Conservation (phyloP, 2,888 invertebrate genomes). For the Colletes collaris region DNA sequence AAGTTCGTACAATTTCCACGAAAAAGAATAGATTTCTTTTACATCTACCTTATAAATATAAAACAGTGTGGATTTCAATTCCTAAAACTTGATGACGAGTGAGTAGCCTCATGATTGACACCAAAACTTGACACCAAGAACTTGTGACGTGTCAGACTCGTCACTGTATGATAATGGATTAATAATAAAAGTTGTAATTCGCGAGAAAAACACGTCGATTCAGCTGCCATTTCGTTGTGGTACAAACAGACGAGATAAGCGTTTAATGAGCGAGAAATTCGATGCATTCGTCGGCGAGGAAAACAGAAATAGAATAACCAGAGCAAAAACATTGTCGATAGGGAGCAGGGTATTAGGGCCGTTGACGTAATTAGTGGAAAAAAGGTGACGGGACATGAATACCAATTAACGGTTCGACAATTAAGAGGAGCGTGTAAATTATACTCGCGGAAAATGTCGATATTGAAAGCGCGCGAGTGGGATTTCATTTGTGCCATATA, state of each 20-base stretch:
- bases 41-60: too few relatives aligned
- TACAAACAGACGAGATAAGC: neutral
- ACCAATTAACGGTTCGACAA: constrained; percentile 28
- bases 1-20: too few relatives aligned
- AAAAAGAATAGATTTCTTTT: too few relatives aligned
- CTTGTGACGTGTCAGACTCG: too few relatives aligned
- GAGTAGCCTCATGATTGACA: too few relatives aligned
- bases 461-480: constrained; percentile 13
- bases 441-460: constrained; percentile 28
- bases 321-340: neutral
- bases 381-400: constrained; percentile 14
- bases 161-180: too few relatives aligned
- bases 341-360: neutral
- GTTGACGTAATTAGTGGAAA: constrained; percentile 19
- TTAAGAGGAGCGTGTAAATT: constrained; percentile 21
- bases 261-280: too few relatives aligned
- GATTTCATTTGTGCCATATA: constrained; percentile 18
- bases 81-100: too few relatives aligned
- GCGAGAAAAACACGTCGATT: neutral
- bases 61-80: too few relatives aligned
- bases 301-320: constrained; percentile 4
- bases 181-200: too few relatives aligned
- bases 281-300: neutral
- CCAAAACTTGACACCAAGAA: too few relatives aligned
- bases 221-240: neutral